Evolutionary conservation across 2,797 vertebrate genomes (phyloP).

Genomic region (Ceyx erithaca): DNA sequence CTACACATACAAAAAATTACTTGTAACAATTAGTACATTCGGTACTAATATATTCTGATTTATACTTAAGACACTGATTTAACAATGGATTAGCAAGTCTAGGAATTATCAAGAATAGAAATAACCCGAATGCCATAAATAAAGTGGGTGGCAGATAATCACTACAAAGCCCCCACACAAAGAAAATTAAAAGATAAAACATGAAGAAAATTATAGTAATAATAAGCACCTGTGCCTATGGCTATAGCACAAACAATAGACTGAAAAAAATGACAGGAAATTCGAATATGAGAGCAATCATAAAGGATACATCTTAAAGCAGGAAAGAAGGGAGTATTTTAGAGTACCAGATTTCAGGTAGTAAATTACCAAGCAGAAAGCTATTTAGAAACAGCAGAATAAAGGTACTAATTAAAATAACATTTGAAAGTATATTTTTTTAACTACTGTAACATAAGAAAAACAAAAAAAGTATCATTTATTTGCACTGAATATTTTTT

Average conservation of each 20-base stretch:
- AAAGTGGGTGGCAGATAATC: background rate
- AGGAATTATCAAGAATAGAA: background rate
- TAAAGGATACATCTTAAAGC: background rate
- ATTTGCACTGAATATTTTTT: constrained; percentile 50
- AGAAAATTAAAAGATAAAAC: background rate
- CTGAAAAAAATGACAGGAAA: constrained; percentile 38
- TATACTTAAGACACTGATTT: background rate
- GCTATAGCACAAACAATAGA: constrained; percentile 4
- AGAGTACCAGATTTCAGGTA: constrained; percentile 27
- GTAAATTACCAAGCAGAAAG: constrained; percentile 12
- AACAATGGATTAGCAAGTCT: background rate
- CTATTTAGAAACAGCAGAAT: constrained; percentile 29
- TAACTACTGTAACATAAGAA: background rate
- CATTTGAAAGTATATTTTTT: constrained; percentile 23
- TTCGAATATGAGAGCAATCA: background rate
- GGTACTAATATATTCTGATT: background rate
- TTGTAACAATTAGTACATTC: background rate
- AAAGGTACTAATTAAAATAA: constrained; percentile 53
- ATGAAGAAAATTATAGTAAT: background rate
- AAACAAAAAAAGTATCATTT: background rate
- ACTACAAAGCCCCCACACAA: background rate
- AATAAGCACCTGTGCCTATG: background rate
- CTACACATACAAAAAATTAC: background rate
- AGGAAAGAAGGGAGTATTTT: constrained; percentile 2
- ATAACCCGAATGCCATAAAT: background rate